Conservation (phyloP, 2,888 invertebrate species). For the Empis stercorea region DNA sequence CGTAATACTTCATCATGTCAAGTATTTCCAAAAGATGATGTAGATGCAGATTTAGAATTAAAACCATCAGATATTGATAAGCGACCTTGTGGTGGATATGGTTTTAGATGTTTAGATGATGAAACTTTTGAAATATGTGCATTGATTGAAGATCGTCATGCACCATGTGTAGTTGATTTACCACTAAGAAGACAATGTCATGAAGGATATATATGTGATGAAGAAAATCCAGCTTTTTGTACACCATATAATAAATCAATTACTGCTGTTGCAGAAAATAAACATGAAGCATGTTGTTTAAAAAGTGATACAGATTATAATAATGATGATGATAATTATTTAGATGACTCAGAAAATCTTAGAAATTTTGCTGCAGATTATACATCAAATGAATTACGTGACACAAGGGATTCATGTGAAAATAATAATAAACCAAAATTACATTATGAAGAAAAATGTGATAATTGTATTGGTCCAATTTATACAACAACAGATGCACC, state of each 20-base stretch:
- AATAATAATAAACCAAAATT: no score
- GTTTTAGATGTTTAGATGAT: constrained; percentile 15
- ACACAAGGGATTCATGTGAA: no score
- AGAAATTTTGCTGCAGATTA: no score
- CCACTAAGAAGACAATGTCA: constrained; percentile 10
- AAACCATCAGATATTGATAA: neutral
- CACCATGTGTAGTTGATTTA: constrained; percentile 8
- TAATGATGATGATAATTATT: neutral
- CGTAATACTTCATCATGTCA: no score
- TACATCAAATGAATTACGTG: no score
- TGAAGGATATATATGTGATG: constrained; percentile 15
- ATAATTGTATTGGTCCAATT: neutral
- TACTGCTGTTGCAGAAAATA: neutral
- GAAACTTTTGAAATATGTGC: constrained; percentile 14
- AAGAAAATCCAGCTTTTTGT: constrained; percentile 18
- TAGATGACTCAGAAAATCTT: neutral
- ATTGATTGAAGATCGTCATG: constrained; percentile 4
- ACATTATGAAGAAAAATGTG: neutral
- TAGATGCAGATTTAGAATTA: neutral
- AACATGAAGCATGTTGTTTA: neutral
- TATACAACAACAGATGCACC: no score
- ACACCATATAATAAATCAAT: constrained; percentile 10
- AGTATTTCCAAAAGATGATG: neutral
- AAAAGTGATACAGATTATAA: neutral
- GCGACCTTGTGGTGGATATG: constrained; percentile 15